phyloP scores from a whole-genome alignment of 1,140 invertebrate species.

The Bilobella aurantiaca region DNA sequence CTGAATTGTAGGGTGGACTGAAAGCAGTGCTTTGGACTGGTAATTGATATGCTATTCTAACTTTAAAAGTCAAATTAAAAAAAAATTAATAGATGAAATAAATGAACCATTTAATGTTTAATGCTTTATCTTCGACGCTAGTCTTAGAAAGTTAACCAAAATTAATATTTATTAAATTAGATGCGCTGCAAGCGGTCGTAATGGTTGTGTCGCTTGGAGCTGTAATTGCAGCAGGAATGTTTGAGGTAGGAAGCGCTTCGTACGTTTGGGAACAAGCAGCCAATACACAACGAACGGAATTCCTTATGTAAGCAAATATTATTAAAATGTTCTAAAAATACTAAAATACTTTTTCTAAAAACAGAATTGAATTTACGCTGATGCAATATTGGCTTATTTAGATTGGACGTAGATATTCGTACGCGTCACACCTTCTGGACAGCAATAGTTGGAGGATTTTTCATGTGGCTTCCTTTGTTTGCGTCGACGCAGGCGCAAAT shows the following conservation, averaged over 20 bases:
- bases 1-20: constrained; percentile 16
- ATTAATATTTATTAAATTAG: no score
- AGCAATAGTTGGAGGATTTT: constrained; percentile 73
- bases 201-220: constrained; percentile 51
- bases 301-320: no score
- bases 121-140: no score
- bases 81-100: no score
- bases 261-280: constrained; percentile 41
- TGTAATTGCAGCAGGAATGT: constrained; percentile 42
- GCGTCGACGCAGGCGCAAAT: constrained; percentile 80
- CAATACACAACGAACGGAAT: constrained; percentile 40
- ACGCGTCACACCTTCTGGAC: constrained; percentile 74
- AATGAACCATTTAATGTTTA: no score
- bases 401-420: constrained; percentile 41
- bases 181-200: constrained; percentile 65
- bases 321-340: no score
- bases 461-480: constrained; percentile 83
- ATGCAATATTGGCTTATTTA: constrained; percentile 31
- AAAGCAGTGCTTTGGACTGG: constrained; percentile 58
- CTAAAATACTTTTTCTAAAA: constrained; percentile 4
- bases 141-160: no score
- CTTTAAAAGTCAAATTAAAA: no score
- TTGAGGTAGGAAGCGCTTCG: constrained; percentile 43
- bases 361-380: background rate
- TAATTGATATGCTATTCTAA: no score